Conservation (phyloP, 2,113 vertebrate species). For the Pseudolaguvia tuberculata region DNA sequence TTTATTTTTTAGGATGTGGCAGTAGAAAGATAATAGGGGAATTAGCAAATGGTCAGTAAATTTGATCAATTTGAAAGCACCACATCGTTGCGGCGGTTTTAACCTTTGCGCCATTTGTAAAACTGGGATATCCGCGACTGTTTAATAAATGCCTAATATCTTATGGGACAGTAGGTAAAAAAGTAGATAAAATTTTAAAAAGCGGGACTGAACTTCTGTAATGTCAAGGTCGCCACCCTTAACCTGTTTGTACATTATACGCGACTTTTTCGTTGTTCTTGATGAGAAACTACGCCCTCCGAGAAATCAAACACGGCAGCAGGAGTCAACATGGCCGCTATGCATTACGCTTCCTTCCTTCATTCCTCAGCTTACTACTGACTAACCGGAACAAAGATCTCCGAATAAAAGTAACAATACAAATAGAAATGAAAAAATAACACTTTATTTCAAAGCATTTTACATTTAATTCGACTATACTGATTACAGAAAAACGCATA, state of each 20-base stretch:
- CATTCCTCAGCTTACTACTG: constrained; percentile 8
- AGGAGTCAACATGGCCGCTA: constrained; percentile 49
- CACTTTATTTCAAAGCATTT: neutral
- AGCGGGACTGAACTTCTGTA: constrained; percentile 87
- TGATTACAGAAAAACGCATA: neutral
- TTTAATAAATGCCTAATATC: neutral
- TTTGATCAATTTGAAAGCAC: neutral
- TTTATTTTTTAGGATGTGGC: constrained; percentile 30
- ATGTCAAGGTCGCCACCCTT: constrained; percentile 91
- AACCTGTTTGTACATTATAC: constrained; percentile 80
- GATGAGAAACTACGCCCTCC: constrained; percentile 52
- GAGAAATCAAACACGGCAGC: constrained; percentile 50
- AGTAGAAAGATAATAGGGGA: neutral
- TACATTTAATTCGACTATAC: neutral
- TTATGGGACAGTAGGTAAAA: neutral
- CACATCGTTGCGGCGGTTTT: neutral
- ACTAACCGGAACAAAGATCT: neutral
- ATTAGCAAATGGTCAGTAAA: neutral
- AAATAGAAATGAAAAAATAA: neutral
- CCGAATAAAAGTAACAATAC: neutral
- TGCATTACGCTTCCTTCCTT: constrained; percentile 9
- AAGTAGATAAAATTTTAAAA: constrained; percentile 43
- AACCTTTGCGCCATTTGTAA: neutral
- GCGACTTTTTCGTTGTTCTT: constrained; percentile 75
- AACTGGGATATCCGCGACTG: neutral